A percentile compares a stretch with the other conserved stretches of the same genome.
Conservation (phyloP, 2,888 invertebrate species). For the Oxyscelio sp. region DNA sequence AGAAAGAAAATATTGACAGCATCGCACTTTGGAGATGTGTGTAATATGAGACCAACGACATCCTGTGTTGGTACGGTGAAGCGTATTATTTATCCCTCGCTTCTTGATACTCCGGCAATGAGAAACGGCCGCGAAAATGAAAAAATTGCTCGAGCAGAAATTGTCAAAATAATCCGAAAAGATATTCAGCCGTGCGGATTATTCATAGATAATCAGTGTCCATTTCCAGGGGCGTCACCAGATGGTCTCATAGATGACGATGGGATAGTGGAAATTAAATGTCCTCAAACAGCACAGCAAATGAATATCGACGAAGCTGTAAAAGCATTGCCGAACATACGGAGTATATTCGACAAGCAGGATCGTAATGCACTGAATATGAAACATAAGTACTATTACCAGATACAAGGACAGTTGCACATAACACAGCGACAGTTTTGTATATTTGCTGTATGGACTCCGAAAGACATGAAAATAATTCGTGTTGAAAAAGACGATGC, state of each 20-base stretch:
- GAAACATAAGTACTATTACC: neutral
- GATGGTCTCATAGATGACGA: slow-evolving; percentile 67
- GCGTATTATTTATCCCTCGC: slow-evolving; percentile 44
- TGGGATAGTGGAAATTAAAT: slow-evolving; percentile 64
- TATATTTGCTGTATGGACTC: neutral
- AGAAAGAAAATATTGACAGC: slow-evolving; percentile 57
- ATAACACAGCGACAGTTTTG: slow-evolving; percentile 3
- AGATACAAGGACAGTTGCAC: slow-evolving; percentile 1
- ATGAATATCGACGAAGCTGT: neutral
- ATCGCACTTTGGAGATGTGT: slow-evolving; percentile 56
- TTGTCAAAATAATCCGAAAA: slow-evolving; percentile 5
- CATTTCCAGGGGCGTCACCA: slow-evolving; percentile 50
- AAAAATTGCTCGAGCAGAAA: slow-evolving; percentile 15
- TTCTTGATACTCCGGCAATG: neutral
- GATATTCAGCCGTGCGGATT: slow-evolving; percentile 40
- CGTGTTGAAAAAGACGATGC: neutral
- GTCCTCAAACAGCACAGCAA: neutral
- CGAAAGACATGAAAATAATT: neutral
- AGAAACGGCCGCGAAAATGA: slow-evolving; percentile 69
- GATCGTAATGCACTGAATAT: neutral
- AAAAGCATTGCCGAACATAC: neutral
- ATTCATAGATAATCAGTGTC: slow-evolving; percentile 19
- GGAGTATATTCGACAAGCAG: neutral
- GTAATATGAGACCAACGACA: slow-evolving; percentile 41
- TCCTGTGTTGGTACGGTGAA: slow-evolving; percentile 36